phyloP scores from a whole-genome alignment of 2,888 invertebrate species.

The Cremastinae sp. region DNA sequence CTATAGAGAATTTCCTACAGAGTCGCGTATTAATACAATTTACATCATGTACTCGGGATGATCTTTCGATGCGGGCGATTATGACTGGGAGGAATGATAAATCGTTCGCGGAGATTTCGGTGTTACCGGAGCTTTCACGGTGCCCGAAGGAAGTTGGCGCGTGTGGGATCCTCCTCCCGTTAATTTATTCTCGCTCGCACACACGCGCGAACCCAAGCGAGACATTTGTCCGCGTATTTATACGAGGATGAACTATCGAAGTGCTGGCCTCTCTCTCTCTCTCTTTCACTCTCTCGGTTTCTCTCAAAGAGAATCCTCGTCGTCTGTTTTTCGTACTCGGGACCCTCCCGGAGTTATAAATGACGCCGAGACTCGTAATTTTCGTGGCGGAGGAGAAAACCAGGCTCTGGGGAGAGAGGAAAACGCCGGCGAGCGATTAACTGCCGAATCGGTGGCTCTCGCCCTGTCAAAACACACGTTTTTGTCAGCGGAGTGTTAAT shows the following conservation, averaged over 20 bases:
- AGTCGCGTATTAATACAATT: slow-evolving; percentile 18
- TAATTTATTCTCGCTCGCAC: slow-evolving; percentile 60
- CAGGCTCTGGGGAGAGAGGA: slow-evolving; percentile 47
- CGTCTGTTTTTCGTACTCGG: slow-evolving; percentile 38
- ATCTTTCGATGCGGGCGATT: slow-evolving; percentile 68
- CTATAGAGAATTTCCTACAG: not conserved
- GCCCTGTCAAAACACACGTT: slow-evolving; percentile 15
- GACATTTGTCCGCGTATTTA: slow-evolving; percentile 12
- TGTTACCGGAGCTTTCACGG: slow-evolving; percentile 52
- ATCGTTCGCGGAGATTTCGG: slow-evolving; percentile 71
- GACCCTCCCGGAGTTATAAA: slow-evolving; percentile 68
- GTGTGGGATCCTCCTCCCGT: slow-evolving; percentile 60
- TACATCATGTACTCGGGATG: slow-evolving; percentile 40
- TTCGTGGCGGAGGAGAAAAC: slow-evolving; percentile 61
- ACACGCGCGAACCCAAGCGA: not conserved
- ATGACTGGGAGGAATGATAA: slow-evolving; percentile 71
- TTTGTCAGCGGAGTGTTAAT: slow-evolving; percentile 48
- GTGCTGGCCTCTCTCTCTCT: slow-evolving; percentile 22
- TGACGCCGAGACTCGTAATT: slow-evolving; percentile 72
- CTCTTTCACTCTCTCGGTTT: slow-evolving; percentile 9
- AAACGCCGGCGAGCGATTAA: slow-evolving; percentile 4
- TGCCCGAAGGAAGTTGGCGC: slow-evolving; percentile 56
- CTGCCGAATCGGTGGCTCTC: slow-evolving; percentile 17
- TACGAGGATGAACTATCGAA: slow-evolving; percentile 46
- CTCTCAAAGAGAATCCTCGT: slow-evolving; percentile 23